Evolutionary conservation across 2,113 vertebrate genomes (phyloP).

Genomic region (Lampris incognitus): DNA sequence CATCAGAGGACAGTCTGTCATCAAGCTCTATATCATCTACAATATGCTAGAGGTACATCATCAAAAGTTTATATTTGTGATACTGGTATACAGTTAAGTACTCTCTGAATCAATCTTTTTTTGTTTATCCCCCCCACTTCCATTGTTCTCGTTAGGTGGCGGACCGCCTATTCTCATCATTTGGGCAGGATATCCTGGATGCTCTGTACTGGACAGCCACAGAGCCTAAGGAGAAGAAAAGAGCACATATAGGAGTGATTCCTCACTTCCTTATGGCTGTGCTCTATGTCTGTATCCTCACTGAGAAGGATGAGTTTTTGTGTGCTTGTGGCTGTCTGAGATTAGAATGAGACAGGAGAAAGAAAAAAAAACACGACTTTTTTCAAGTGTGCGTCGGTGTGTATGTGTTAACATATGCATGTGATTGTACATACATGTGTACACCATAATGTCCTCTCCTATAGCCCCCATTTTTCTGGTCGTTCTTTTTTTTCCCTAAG

Average conservation of each 20-base stretch:
- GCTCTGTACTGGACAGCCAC: slow-evolving; percentile 99
- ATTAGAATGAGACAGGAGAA: neutral
- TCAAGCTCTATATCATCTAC: slow-evolving; percentile 99
- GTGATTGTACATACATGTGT: too few species aligned
- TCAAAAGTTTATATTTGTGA: neutral
- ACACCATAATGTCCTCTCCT: neutral
- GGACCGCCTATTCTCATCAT: slow-evolving; percentile 97
- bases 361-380: neutral
- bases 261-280: slow-evolving; percentile 99
- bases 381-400: neutral
- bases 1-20: slow-evolving; percentile 98
- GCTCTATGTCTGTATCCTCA: slow-evolving; percentile 97
- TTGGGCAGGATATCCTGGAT: slow-evolving; percentile 98
- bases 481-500: slow-evolving; percentile 81
- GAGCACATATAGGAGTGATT: slow-evolving; percentile 96
- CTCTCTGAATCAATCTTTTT: neutral
- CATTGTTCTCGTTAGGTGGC: slow-evolving; percentile 85
- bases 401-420: too few species aligned
- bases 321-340: neutral
- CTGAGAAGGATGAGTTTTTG: neutral
- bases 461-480: neutral
- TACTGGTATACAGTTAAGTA: neutral
- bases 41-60: slow-evolving; percentile 96
- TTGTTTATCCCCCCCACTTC: neutral
- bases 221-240: slow-evolving; percentile 95